Evolutionary conservation across 2,797 vertebrate species (phyloP), one percentile per base, ranked within the genome.

Genomic region (Phyllotis vaccarum): DNA sequence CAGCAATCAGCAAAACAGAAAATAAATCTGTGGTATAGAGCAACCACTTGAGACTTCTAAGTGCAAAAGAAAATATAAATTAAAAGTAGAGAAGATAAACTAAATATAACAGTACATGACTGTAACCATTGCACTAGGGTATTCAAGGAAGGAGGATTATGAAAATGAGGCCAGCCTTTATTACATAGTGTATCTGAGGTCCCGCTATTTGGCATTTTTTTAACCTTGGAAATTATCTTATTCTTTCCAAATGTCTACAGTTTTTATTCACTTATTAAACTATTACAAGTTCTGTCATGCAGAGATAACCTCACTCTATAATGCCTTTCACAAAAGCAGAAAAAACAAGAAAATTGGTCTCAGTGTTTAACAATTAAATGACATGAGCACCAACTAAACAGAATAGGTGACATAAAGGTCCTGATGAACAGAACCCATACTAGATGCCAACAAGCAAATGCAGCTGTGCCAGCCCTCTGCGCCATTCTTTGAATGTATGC

Each of bases 31-130:
- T 70, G 6, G 34, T 46, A 60, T 52, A 5, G 17, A 49, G 52
- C 60, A 74, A 10, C 46, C 81, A 60, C 64, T 60, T n/a, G 62
- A 80, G 40, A 37, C 37, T 7, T 81, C 54, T 56, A 58, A 58
- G 52, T 58, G 22, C 52, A 93, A n/a, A 86, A 37, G 11, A 91
- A 89, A 91, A 40, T 66, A 58, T 72, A 62, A 90, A 68, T n/a
- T 93, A 58, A 89, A 93, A 91, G 58, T 14, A 66, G 5, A 49
- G 19, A 89, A 68, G n/a, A 68, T 37, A 72, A 70, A 40, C 49
- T 72, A 27, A 8, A 34, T 11, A 29, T 2, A 34, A 6, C 5
- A 58, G 1, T 6, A 37, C 21, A 49, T 21, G 17, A 31, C 31
- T 86, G 21, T n/a, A 9, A 52, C 6, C 62, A 13, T 31, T 49